Evolutionary conservation across 2,113 vertebrate genomes (phyloP).

Genomic region (Campylomormyrus tamandua): DNA sequence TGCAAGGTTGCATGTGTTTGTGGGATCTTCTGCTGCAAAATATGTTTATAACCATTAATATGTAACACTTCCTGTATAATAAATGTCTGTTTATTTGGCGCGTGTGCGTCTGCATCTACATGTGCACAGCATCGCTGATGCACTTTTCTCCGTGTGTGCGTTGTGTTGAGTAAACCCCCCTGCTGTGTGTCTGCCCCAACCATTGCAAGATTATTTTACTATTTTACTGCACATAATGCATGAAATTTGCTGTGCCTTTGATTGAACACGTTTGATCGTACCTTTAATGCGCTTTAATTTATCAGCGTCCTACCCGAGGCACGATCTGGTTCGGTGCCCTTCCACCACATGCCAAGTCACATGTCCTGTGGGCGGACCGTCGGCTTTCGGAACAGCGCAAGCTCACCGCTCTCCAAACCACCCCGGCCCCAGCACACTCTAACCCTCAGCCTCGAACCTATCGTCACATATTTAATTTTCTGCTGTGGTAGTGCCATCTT

Average conservation of each 20-base stretch:
- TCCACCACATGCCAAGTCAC: not conserved
- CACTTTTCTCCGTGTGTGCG: not conserved
- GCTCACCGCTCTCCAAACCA: not conserved
- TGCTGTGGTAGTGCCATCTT: not conserved
- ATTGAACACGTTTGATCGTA: not conserved
- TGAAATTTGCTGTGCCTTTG: not conserved
- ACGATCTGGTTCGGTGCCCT: not conserved
- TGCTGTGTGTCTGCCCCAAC: not conserved
- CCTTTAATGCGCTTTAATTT: not conserved
- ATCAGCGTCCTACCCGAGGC: not conserved
- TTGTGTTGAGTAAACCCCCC: not conserved
- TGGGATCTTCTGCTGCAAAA: slow-evolving; percentile 3
- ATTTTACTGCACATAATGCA: not conserved
- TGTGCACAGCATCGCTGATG: not conserved
- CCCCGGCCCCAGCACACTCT: not conserved
- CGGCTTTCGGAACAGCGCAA: not conserved
- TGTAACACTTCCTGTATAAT: slow-evolving; percentile 3
- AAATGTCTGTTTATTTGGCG: not conserved
- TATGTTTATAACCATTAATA: slow-evolving; percentile 1
- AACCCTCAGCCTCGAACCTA: not conserved
- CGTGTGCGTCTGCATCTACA: not conserved
- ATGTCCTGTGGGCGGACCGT: not conserved
- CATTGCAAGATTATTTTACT: not conserved
- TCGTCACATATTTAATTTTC: not conserved
- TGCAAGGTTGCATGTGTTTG: not conserved